Conservation (phyloP, 2,113 vertebrate genomes). For the Charadrius vociferus region DNA sequence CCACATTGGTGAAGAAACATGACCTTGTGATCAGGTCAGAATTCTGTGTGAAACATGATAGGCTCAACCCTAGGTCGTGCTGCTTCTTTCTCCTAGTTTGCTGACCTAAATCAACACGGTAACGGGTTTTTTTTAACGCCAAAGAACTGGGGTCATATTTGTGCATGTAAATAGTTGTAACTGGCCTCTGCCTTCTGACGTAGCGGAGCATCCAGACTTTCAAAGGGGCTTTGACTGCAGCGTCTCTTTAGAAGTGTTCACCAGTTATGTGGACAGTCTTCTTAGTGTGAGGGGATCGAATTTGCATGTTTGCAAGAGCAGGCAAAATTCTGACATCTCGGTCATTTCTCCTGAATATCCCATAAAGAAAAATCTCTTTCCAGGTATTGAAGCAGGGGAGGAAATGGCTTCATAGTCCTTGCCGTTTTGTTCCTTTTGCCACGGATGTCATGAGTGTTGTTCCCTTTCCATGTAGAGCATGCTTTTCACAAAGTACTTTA, state of each 20-base stretch:
- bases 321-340: background rate
- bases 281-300: background rate
- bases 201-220: background rate
- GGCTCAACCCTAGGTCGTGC: background rate
- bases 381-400: background rate
- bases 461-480: background rate
- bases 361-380: background rate
- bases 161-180: background rate
- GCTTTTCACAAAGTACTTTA: background rate
- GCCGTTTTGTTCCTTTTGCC: background rate
- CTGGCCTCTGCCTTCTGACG: background rate
- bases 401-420: background rate
- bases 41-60: background rate
- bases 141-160: background rate
- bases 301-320: background rate
- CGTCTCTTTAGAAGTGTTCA: background rate
- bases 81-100: background rate
- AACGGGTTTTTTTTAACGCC: background rate
- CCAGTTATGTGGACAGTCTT: background rate
- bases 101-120: background rate
- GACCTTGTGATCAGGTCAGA: slow-evolving; percentile 92
- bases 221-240: background rate
- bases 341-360: background rate
- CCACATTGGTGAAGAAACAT: slow-evolving; percentile 86
- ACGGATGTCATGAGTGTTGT: background rate